A percentile compares a stretch with the other conserved stretches of the same genome.
Conservation (phyloP, 2,888 invertebrate genomes). For the Cataglyphis altisquamis region DNA sequence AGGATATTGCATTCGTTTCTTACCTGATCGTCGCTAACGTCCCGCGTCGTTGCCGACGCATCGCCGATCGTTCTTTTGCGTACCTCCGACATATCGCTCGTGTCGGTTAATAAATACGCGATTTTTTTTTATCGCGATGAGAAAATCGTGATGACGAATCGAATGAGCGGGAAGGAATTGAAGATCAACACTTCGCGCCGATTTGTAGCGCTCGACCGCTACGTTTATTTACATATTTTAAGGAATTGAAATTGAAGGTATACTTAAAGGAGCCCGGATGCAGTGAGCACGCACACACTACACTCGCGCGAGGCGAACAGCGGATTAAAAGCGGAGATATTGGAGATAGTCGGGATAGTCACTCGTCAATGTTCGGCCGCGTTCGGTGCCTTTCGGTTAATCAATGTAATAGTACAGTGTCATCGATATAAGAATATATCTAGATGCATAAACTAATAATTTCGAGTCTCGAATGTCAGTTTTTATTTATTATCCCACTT, state of each 20-base stretch:
- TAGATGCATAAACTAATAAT: background rate
- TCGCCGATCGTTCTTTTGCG: slow-evolving; percentile 82
- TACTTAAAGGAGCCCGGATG: slow-evolving; percentile 66
- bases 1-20: slow-evolving; percentile 40
- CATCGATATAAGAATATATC: background rate
- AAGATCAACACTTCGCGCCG: slow-evolving; percentile 68
- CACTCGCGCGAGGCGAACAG: slow-evolving; percentile 45
- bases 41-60: slow-evolving; percentile 77
- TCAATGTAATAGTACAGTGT: slow-evolving; percentile 72
- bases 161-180: slow-evolving; percentile 43
- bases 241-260: slow-evolving; percentile 75
- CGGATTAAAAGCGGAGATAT: slow-evolving; percentile 50
- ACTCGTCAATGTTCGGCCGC: slow-evolving; percentile 71
- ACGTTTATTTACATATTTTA: slow-evolving; percentile 82
- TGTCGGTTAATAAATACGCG: slow-evolving; percentile 46
- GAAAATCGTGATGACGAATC: slow-evolving; percentile 18
- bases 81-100: slow-evolving; percentile 82
- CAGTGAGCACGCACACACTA: slow-evolving; percentile 76
- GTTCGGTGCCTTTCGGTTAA: slow-evolving; percentile 75
- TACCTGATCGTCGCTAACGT: slow-evolving; percentile 84
- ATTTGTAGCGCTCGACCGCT: slow-evolving; percentile 65
- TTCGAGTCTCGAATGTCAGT: background rate
- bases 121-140: slow-evolving; percentile 26
- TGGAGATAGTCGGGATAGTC: slow-evolving; percentile 61
- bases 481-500: background rate